A percentile compares a stretch with the other conserved stretches of the same genome.
phyloP scores from a whole-genome alignment of 2,797 vertebrate genomes.

The Poecilia gillii region DNA sequence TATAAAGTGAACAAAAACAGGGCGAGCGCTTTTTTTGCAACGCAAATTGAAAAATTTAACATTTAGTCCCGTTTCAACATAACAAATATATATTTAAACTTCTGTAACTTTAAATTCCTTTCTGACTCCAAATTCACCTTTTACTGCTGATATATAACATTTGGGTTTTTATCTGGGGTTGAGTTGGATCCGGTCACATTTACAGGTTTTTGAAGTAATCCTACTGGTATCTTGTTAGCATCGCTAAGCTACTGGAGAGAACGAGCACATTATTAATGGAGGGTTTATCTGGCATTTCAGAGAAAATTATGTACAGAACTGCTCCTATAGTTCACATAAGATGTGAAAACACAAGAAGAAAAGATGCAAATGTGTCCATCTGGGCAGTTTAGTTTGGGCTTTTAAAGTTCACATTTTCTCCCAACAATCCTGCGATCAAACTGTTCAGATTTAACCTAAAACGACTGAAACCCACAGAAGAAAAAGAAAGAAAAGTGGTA shows the following conservation, averaged over 20 bases:
- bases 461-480: neutral
- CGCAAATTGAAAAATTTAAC: neutral
- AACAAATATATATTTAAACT: neutral
- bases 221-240: neutral
- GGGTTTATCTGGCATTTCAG: neutral
- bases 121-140: neutral
- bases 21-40: neutral
- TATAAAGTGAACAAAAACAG: slow-evolving; percentile 1
- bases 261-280: neutral
- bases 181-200: neutral
- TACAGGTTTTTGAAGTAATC: neutral
- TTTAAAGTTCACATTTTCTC: neutral
- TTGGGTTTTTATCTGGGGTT: neutral
- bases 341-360: neutral
- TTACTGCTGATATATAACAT: neutral
- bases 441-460: neutral
- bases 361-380: neutral
- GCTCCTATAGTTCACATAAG: neutral
- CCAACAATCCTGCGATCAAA: slow-evolving; percentile 7
- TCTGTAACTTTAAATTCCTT: neutral
- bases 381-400: neutral
- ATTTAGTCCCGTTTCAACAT: neutral
- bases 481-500: neutral
- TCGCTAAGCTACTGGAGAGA: neutral
- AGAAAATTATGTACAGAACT: neutral